A percentile compares a stretch with the other conserved stretches of the same genome.
These are phyloP conservation scores for Antennarius striatus DNA, from an alignment of 2,113 vertebrate species.

Conservation along the genomic window DNA sequence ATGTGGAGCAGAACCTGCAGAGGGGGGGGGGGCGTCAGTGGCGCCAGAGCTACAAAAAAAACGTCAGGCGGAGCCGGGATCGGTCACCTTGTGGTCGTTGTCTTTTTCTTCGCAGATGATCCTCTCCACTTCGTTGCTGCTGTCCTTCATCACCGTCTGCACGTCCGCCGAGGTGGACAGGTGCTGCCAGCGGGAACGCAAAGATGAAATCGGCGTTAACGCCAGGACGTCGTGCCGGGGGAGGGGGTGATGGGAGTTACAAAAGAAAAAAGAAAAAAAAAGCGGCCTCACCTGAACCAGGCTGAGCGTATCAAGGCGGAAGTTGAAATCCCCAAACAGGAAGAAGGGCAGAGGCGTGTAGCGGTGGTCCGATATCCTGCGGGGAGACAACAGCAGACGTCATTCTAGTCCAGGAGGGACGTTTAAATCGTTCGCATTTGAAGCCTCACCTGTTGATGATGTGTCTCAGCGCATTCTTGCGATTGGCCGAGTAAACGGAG, in stretches of 20 bases:
- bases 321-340: conserved; percentile 86
- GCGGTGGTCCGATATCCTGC: conserved; percentile 68
- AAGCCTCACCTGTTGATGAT: conserved; percentile 80
- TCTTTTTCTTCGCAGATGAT: conserved; percentile 81
- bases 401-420: no score
- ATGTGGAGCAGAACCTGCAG: conserved; percentile 82
- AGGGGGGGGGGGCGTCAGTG: not conserved
- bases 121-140: conserved; percentile 76
- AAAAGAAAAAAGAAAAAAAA: no score
- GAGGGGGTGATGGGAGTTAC: not conserved
- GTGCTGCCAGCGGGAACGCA: conserved; percentile 62
- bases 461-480: conserved; percentile 78
- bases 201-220: not conserved
- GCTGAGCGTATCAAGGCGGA: conserved; percentile 79
- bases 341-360: conserved; percentile 77
- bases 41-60: fast-evolving
- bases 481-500: conserved; percentile 82
- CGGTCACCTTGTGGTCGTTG: conserved; percentile 77
- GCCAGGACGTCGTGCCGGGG: not conserved
- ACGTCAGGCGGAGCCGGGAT: fast-evolving
- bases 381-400: not conserved
- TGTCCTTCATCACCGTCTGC: conserved; percentile 75
- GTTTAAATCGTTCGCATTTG: no score
- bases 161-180: conserved; percentile 73
- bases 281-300: conserved; percentile 75